Evolutionary conservation across 2,113 vertebrate genomes (phyloP).

Genomic region (Aegithalos caudatus): DNA sequence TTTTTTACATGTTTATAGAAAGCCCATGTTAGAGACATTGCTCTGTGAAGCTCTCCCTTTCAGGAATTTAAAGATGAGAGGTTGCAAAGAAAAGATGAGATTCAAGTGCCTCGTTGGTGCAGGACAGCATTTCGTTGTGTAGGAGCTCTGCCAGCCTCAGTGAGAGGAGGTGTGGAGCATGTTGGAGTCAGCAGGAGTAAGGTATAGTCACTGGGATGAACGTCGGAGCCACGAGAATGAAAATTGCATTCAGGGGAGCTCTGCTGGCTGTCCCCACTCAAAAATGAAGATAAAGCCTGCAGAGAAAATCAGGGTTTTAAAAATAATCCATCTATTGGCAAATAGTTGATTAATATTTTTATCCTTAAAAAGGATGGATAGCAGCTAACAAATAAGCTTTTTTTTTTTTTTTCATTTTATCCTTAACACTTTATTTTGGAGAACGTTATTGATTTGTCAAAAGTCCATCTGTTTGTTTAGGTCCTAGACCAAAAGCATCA

Average conservation of each 20-base stretch:
- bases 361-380: background rate
- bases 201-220: background rate
- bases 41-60: background rate
- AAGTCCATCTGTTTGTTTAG: conserved; percentile 67
- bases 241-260: background rate
- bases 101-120: background rate
- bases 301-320: background rate
- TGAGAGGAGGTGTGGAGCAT: background rate
- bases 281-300: background rate
- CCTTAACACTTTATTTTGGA: conserved; percentile 58
- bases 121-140: background rate
- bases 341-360: conserved; percentile 51
- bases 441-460: conserved; percentile 58
- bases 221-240: background rate
- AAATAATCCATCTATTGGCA: background rate
- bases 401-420: conserved; percentile 19
- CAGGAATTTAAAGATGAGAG: background rate
- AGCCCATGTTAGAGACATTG: background rate
- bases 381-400: background rate
- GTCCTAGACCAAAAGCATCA: conserved; percentile 58
- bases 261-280: background rate
- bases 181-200: background rate
- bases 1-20: background rate
- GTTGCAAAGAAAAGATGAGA: background rate
- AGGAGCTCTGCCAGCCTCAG: background rate